phyloP scores from a whole-genome alignment of 2,113 vertebrate species.

The Prunella himalayana region DNA sequence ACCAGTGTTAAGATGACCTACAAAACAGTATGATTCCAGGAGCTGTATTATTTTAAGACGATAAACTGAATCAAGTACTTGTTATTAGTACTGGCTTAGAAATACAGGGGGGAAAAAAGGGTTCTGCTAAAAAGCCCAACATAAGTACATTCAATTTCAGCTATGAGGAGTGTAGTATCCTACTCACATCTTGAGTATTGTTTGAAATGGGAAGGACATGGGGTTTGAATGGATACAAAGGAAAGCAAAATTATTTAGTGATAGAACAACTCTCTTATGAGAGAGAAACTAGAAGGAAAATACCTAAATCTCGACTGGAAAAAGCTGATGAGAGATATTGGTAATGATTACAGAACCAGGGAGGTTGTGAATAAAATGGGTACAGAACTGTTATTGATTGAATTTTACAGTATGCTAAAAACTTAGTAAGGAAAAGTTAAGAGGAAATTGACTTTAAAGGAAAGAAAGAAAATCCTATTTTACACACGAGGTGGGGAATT shows the following conservation, averaged over 20 bases:
- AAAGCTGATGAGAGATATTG: neutral
- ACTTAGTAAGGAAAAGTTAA: neutral
- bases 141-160: neutral
- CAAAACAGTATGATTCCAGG: neutral
- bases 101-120: neutral
- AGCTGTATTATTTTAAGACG: neutral
- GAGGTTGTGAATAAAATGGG: neutral
- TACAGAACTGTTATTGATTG: neutral
- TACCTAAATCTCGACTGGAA: neutral
- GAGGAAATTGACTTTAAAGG: neutral
- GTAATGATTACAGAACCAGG: neutral
- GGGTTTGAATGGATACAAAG: neutral
- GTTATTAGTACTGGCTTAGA: neutral
- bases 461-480: neutral
- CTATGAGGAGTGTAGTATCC: neutral
- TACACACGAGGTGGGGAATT: neutral
- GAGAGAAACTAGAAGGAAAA: neutral
- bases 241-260: neutral
- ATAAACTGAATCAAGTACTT: neutral
- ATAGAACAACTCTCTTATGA: neutral
- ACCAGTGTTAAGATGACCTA: neutral
- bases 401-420: neutral
- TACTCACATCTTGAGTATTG: neutral
- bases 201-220: neutral
- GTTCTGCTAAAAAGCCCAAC: neutral